Evolutionary conservation across 1,140 invertebrate species (phyloP).

Genomic region (Vollenhovia emeryi): DNA sequence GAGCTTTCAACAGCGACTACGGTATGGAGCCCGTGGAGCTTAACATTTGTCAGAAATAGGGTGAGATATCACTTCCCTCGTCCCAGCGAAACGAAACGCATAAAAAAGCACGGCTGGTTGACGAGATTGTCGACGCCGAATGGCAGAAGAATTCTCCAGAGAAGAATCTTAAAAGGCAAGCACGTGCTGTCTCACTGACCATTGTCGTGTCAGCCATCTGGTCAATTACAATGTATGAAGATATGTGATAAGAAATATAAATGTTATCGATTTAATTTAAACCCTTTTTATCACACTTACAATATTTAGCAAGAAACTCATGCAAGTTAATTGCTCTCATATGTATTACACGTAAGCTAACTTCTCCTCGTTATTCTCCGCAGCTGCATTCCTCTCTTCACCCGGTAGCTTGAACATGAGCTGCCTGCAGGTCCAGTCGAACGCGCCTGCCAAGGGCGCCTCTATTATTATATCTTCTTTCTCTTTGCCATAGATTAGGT

Average conservation of each 20-base stretch:
- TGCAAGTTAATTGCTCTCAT: conserved; percentile 19
- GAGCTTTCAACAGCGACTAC: background rate
- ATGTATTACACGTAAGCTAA: background rate
- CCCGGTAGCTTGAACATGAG: conserved; percentile 67
- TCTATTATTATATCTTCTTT: conserved; percentile 72
- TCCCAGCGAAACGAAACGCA: conserved; percentile 89
- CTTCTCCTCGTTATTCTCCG: background rate
- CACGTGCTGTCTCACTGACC: conserved; percentile 89
- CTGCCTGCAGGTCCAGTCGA: conserved; percentile 81
- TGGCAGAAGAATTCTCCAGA: conserved; percentile 90
- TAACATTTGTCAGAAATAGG: conserved; percentile 81
- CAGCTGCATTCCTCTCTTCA: background rate
- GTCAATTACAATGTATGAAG: background rate
- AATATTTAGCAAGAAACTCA: background rate
- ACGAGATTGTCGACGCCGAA: conserved; percentile 88
- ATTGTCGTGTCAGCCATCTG: background rate
- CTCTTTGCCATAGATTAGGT: conserved; percentile 67
- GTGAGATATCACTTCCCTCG: conserved; percentile 90
- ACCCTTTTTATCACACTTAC: background rate
- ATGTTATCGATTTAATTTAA: conserved; percentile 17
- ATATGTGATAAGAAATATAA: conserved; percentile 31
- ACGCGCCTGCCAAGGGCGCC: conserved; percentile 79
- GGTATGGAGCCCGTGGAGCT: conserved; percentile 60
- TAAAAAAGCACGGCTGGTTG: conserved; percentile 89
- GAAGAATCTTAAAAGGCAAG: conserved; percentile 90